phyloP scores from a whole-genome alignment of 2,888 invertebrate species.

The Hypomecis atomaria region DNA sequence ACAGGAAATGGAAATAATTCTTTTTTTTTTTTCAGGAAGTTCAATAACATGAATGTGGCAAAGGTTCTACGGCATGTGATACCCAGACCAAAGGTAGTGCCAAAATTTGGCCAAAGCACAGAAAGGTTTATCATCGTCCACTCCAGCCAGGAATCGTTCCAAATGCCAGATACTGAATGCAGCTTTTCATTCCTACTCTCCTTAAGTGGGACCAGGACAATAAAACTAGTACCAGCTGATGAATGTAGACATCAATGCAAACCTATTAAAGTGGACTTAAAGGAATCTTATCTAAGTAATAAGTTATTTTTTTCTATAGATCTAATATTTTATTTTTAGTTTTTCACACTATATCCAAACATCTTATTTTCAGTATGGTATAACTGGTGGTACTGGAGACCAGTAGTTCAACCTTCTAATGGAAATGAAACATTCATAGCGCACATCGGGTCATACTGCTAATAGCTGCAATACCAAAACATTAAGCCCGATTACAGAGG shows the following conservation, averaged over 20 bases:
- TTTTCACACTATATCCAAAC: background rate
- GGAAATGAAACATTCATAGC: slow-evolving; percentile 86
- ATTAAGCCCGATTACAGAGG: too few relatives aligned
- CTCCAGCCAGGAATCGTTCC: slow-evolving; percentile 86
- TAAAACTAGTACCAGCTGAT: slow-evolving; percentile 90
- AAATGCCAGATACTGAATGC: slow-evolving; percentile 92
- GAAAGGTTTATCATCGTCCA: slow-evolving; percentile 93
- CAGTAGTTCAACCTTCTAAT: slow-evolving; percentile 85
- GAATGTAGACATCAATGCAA: slow-evolving; percentile 90
- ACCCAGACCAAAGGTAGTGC: slow-evolving; percentile 88
- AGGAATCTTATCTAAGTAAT: slow-evolving; percentile 90
- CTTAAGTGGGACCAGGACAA: slow-evolving; percentile 88
- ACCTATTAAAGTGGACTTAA: slow-evolving; percentile 88
- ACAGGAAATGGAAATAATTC: background rate
- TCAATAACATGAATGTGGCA: slow-evolving; percentile 90
- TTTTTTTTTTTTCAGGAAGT: slow-evolving; percentile 84
- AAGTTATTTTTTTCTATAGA: background rate
- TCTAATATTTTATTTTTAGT: background rate
- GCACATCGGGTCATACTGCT: slow-evolving; percentile 90
- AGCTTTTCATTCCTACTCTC: slow-evolving; percentile 91
- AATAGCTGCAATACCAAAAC: slow-evolving; percentile 47
- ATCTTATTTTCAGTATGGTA: slow-evolving; percentile 88
- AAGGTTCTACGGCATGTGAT: slow-evolving; percentile 89
- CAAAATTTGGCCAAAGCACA: slow-evolving; percentile 89
- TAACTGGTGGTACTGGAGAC: slow-evolving; percentile 94